phyloP scores from a whole-genome alignment of 2,797 vertebrate species.

The Discoglossus pictus region DNA sequence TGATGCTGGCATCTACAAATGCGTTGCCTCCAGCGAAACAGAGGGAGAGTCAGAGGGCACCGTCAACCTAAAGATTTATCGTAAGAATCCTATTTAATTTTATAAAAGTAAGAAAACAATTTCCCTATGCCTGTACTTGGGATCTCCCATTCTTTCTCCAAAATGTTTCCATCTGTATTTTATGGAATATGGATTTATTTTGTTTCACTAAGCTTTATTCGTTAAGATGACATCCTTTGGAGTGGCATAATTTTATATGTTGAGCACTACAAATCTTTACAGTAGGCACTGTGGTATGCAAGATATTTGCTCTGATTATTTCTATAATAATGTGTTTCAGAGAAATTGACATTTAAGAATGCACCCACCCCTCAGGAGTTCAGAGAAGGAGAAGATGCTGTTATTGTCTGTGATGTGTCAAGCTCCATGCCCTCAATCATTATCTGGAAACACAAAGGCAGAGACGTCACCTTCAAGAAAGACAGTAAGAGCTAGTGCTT shows the following conservation, averaged over 20 bases:
- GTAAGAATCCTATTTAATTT: slow-evolving; percentile 72
- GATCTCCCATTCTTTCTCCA: too few species aligned
- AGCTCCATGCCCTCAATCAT: slow-evolving; percentile 90
- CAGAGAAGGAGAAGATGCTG: slow-evolving; percentile 87
- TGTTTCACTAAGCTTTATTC: too few species aligned
- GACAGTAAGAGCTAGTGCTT: slow-evolving; percentile 79
- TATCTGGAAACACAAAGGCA: slow-evolving; percentile 91
- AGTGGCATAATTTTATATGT: too few species aligned
- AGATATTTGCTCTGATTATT: too few species aligned
- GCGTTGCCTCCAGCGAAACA: slow-evolving; percentile 79
- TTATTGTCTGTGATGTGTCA: slow-evolving; percentile 89
- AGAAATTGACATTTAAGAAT: slow-evolving; percentile 94
- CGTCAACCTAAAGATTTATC: slow-evolving; percentile 93
- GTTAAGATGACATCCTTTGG: too few species aligned
- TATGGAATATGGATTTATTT: too few species aligned
- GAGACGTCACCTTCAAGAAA: slow-evolving; percentile 88
- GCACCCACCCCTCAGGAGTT: slow-evolving; percentile 95
- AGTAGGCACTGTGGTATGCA: too few species aligned
- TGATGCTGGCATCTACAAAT: slow-evolving; percentile 92
- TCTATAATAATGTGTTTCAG: slow-evolving; percentile 74
- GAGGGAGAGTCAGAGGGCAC: slow-evolving; percentile 87
- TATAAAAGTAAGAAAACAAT: too few species aligned
- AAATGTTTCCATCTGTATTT: too few species aligned
- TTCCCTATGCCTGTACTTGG: too few species aligned
- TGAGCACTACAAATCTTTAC: too few species aligned